A percentile compares a stretch with the other conserved stretches of the same genome.
These are phyloP conservation scores for Acromyrmex echinatior DNA, from an alignment of 1,140 invertebrate species.

Conservation along the genomic window DNA sequence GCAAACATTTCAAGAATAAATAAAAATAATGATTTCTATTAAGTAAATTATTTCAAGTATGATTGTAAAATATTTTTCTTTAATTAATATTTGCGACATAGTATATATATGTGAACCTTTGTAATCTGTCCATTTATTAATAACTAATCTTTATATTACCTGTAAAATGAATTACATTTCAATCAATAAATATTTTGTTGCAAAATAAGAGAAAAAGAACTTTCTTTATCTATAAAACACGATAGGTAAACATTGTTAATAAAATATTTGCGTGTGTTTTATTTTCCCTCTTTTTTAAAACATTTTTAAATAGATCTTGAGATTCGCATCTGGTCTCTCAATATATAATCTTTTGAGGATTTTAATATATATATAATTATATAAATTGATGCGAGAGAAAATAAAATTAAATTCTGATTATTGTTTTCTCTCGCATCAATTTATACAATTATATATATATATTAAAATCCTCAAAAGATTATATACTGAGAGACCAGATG, in stretches of 20 bases:
- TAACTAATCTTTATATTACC: not conserved
- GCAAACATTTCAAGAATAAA: not conserved
- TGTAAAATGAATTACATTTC: not conserved
- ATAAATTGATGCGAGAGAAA: not conserved
- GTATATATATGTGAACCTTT: not conserved
- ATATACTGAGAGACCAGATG: not conserved
- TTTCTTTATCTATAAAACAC: not conserved
- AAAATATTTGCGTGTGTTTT: not conserved
- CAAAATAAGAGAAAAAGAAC: not conserved
- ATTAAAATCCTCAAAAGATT: not conserved
- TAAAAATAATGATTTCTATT: not conserved
- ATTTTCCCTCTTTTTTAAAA: not conserved
- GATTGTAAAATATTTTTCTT: not conserved
- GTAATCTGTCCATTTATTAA: not conserved
- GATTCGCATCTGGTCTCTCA: not conserved
- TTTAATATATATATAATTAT: not conserved
- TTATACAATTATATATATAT: not conserved
- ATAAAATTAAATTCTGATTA: not conserved
- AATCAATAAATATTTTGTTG: slow-evolving; percentile 5
- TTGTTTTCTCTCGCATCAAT: not conserved
- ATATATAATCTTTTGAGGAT: not conserved
- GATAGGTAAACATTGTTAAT: not conserved
- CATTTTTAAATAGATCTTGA: not conserved
- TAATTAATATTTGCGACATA: not conserved
- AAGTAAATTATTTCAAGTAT: not conserved